Percentiles rank a stretch among this genome's conserved stretches.
Evolutionary conservation across 1,140 invertebrate species (phyloP).

Genomic region (Sarcophaga bullata): DNA sequence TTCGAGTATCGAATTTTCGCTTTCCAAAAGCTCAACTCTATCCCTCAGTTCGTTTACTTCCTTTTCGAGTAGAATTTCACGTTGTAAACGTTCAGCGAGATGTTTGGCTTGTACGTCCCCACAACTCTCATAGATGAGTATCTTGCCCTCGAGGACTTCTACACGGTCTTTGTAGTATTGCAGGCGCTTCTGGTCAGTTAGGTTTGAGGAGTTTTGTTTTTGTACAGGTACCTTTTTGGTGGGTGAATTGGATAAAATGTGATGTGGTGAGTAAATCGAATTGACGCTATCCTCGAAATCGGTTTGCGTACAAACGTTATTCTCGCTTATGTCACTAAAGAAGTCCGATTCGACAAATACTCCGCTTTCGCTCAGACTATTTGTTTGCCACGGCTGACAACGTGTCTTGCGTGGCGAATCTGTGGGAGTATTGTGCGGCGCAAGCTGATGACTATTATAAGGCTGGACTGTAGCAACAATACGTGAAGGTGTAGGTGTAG

Average conservation of each 20-base stretch:
- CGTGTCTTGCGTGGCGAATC: constrained; percentile 45
- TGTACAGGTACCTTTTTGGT: constrained; percentile 64
- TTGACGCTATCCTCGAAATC: constrained; percentile 65
- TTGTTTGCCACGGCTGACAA: constrained; percentile 54
- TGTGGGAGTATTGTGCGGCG: constrained; percentile 51
- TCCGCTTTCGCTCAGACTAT: constrained; percentile 72
- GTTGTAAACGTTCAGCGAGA: constrained; percentile 70
- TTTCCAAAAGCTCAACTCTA: constrained; percentile 68
- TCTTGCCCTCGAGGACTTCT: constrained; percentile 70
- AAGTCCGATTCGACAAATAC: constrained; percentile 70
- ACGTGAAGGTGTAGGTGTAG: constrained; percentile 39
- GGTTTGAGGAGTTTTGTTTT: constrained; percentile 59
- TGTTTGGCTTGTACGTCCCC: constrained; percentile 70
- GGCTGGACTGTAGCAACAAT: constrained; percentile 64
- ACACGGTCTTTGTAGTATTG: constrained; percentile 72
- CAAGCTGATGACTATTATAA: constrained; percentile 53
- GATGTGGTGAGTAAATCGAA: constrained; percentile 68
- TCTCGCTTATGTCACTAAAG: constrained; percentile 50
- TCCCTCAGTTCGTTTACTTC: constrained; percentile 68
- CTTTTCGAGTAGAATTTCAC: constrained; percentile 69
- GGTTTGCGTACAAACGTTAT: constrained; percentile 68
- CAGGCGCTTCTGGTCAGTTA: constrained; percentile 68
- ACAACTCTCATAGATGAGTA: constrained; percentile 71
- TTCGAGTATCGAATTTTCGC: constrained; percentile 71
- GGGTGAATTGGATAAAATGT: constrained; percentile 56